Percentiles rank a stretch among this genome's conserved stretches.
Evolutionary conservation across 2,888 invertebrate genomes (phyloP).

Genomic region (Drosophila rellima): DNA sequence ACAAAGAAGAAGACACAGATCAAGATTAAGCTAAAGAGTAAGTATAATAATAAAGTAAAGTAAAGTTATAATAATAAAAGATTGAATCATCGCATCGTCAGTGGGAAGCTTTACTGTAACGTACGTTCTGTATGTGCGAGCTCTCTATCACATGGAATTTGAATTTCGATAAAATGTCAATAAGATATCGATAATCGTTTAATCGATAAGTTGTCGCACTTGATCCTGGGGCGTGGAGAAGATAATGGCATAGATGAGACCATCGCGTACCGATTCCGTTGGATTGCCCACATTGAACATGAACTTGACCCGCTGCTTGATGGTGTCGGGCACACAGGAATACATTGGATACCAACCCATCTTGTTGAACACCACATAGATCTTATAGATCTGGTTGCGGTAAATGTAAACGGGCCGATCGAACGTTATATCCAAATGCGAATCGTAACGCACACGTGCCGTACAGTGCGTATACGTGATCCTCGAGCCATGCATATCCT

Average conservation of each 20-base stretch:
- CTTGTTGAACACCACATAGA: constrained; percentile 93
- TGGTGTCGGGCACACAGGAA: constrained; percentile 89
- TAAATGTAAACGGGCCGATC: constrained; percentile 93
- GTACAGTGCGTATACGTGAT: constrained; percentile 94
- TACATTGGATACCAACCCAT: constrained; percentile 93
- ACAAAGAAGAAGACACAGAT: not conserved
- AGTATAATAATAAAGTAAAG: not conserved
- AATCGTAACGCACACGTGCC: constrained; percentile 90
- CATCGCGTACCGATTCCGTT: constrained; percentile 91
- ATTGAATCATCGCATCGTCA: not conserved
- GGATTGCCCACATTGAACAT: constrained; percentile 91
- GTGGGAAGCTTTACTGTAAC: not conserved
- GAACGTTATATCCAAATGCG: constrained; percentile 92
- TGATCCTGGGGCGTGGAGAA: constrained; percentile 86
- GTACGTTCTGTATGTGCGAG: not conserved
- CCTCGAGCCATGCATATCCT: constrained; percentile 92
- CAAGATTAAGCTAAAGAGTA: not conserved
- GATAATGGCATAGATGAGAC: constrained; percentile 92
- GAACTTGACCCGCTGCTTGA: constrained; percentile 91
- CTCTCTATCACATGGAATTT: constrained; percentile 49
- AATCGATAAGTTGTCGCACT: constrained; percentile 75
- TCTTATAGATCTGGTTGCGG: constrained; percentile 90
- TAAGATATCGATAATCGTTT: not conserved
- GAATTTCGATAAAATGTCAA: not conserved
- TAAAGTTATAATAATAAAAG: not conserved